A percentile compares a stretch with the other conserved stretches of the same genome.
Conservation (phyloP, 2,113 vertebrate species). For the Cyphomyrus discorhynchus region DNA sequence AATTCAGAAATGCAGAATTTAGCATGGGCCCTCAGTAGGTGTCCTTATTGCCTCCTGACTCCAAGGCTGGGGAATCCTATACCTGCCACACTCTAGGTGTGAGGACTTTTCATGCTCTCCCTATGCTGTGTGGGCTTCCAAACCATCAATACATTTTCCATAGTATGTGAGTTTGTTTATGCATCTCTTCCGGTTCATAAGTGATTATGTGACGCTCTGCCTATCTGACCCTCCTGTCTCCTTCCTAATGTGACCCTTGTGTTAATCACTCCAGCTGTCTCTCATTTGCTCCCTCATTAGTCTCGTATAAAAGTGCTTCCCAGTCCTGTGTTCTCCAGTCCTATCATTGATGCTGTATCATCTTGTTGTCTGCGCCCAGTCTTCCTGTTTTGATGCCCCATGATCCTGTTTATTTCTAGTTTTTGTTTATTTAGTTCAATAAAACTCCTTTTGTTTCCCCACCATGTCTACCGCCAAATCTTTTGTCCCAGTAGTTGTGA, state of each 20-base stretch:
- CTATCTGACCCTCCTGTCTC: neutral
- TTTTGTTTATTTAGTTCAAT: neutral
- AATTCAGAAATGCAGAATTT: neutral
- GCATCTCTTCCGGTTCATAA: neutral
- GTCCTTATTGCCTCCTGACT: neutral
- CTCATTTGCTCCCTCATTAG: neutral
- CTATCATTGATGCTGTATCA: neutral
- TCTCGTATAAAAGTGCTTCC: neutral
- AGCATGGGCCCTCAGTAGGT: neutral
- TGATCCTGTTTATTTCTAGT: neutral
- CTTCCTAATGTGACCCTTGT: neutral
- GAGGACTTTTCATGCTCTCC: neutral
- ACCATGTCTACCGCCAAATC: neutral
- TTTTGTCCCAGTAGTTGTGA: neutral
- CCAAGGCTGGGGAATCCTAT: neutral
- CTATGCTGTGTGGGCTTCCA: neutral
- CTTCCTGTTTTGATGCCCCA: neutral
- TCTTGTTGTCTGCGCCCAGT: neutral
- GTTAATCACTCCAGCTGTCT: neutral
- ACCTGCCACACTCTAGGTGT: neutral
- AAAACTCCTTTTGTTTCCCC: neutral
- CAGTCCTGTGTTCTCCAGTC: neutral
- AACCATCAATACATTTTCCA: neutral
- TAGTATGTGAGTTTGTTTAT: neutral
- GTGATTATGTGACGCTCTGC: neutral